Conservation (phyloP, 2,888 invertebrate genomes). For the Latrodectus hesperus region DNA sequence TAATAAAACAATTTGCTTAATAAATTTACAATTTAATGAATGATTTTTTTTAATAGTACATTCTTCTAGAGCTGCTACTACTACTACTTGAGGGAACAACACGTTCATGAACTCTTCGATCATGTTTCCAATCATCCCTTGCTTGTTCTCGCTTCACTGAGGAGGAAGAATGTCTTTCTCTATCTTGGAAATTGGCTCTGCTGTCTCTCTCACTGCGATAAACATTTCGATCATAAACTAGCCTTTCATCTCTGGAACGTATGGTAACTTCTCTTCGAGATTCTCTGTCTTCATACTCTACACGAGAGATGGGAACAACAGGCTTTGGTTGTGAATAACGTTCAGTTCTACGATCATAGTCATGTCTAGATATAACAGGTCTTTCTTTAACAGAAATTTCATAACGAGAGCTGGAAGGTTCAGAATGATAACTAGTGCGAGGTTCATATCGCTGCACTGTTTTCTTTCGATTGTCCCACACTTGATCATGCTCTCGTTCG, state of each 20-base stretch:
- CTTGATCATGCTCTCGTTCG: slow-evolving; percentile 17
- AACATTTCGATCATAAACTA: slow-evolving; percentile 22
- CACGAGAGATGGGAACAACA: neutral
- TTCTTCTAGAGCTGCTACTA: slow-evolving; percentile 38
- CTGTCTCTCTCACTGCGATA: slow-evolving; percentile 19
- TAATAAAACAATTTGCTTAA: slow-evolving; percentile 17
- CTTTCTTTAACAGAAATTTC: slow-evolving; percentile 37
- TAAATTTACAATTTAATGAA: slow-evolving; percentile 22
- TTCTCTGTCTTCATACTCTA: slow-evolving; percentile 26
- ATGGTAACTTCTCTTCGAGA: slow-evolving; percentile 48
- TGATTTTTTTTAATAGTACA: slow-evolving; percentile 36
- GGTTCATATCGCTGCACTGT: slow-evolving; percentile 30
- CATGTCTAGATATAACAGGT: slow-evolving; percentile 11
- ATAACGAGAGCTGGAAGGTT: slow-evolving; percentile 25
- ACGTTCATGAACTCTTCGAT: slow-evolving; percentile 55
- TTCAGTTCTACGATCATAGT: slow-evolving; percentile 39
- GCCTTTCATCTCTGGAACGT: slow-evolving; percentile 31
- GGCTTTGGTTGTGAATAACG: slow-evolving; percentile 10
- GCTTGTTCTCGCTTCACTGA: slow-evolving; percentile 4
- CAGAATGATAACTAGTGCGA: slow-evolving; percentile 26
- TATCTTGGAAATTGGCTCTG: slow-evolving; percentile 33
- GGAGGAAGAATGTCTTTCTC: slow-evolving; percentile 30
- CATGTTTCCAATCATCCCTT: slow-evolving; percentile 60
- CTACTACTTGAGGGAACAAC: slow-evolving; percentile 23
- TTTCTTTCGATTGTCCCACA: slow-evolving; percentile 50